Evolutionary conservation across 1,140 invertebrate species (phyloP).

Genomic region (Trachymyrmex cornetzi): DNA sequence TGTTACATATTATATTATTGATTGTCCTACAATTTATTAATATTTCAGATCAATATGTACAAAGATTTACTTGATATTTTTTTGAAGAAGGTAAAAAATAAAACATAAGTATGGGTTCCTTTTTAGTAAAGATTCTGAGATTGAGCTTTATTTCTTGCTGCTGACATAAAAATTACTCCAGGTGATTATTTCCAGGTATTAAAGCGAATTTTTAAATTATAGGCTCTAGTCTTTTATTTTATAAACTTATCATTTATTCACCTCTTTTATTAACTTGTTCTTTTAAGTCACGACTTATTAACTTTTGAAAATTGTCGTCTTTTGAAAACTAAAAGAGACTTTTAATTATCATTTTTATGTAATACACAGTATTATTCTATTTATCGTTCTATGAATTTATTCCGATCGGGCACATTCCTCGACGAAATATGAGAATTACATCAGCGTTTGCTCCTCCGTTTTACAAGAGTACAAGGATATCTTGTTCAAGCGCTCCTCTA

Average conservation of each 20-base stretch:
- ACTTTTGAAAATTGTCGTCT: neutral
- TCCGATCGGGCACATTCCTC: slow-evolving; percentile 12
- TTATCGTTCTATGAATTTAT: neutral
- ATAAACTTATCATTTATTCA: neutral
- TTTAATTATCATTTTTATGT: slow-evolving; percentile 14
- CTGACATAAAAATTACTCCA: too few relatives aligned
- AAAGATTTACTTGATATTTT: too few relatives aligned
- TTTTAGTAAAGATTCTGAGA: too few relatives aligned
- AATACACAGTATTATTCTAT: slow-evolving; percentile 15
- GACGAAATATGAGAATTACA: slow-evolving; percentile 45
- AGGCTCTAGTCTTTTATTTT: neutral
- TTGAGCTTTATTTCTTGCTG: too few relatives aligned
- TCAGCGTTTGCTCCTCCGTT: slow-evolving; percentile 50
- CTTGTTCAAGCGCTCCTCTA: slow-evolving; percentile 49
- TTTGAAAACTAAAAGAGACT: neutral
- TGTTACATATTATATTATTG: too few relatives aligned
- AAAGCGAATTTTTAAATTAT: neutral
- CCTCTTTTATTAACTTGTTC: neutral
- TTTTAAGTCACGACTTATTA: neutral
- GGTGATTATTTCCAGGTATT: too few relatives aligned
- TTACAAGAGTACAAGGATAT: slow-evolving; percentile 55
- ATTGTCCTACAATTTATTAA: too few relatives aligned
- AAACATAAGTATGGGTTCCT: too few relatives aligned
- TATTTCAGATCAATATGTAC: too few relatives aligned
- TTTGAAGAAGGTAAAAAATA: too few relatives aligned